phyloP scores from a whole-genome alignment of 1,140 invertebrate genomes.

The Neelides sp. region DNA sequence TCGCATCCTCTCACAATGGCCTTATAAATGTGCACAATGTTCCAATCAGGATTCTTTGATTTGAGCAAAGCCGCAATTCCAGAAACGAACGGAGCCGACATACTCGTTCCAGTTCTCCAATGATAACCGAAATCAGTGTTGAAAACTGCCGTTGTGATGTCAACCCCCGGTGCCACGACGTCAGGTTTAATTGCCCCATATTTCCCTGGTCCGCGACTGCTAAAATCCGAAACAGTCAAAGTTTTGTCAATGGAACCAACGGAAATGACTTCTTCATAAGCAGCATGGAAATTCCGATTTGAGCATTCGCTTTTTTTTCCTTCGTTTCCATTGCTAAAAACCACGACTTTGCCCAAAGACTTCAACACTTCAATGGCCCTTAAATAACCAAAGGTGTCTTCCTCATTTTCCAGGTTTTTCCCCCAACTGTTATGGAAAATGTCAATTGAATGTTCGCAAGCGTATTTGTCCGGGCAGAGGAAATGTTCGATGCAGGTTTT shows the following conservation, averaged over 20 bases:
- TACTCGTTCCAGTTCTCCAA: not conserved
- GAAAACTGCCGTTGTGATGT: not conserved
- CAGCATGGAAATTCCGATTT: not conserved
- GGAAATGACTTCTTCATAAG: not conserved
- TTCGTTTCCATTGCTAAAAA: not conserved
- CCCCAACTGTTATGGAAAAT: not conserved
- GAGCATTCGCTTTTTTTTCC: not conserved
- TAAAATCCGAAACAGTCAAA: not conserved
- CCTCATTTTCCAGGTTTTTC: not conserved
- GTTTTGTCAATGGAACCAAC: not conserved
- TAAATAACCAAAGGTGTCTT: no score
- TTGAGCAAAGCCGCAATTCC: not conserved
- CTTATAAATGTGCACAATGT: no score
- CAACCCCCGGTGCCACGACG: not conserved
- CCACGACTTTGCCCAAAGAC: not conserved
- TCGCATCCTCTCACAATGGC: no score
- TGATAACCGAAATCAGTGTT: not conserved
- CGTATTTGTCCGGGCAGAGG: not conserved
- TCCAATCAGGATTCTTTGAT: not conserved
- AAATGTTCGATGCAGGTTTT: not conserved
- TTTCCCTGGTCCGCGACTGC: not conserved
- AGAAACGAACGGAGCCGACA: not conserved
- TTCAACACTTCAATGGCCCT: no score
- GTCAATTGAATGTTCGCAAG: not conserved
- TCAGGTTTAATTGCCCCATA: not conserved